Conservation (phyloP, 2,888 invertebrate genomes). For the Apocheima hispidaria region DNA sequence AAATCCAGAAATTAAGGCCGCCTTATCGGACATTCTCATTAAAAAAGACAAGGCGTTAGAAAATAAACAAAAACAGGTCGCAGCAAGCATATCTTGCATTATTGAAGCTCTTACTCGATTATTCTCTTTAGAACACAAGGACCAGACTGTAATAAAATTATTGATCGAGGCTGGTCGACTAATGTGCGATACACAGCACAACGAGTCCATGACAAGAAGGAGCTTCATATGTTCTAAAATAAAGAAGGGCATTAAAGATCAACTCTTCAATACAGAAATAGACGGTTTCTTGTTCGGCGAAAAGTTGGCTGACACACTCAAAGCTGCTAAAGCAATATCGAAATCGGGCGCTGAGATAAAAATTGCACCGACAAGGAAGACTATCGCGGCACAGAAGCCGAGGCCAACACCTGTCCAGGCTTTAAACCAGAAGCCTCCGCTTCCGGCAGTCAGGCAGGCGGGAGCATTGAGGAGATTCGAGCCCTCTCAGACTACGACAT, state of each 20-base stretch:
- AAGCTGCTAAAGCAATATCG: too few species aligned
- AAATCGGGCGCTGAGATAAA: too few species aligned
- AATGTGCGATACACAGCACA: background rate
- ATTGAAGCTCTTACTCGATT: too few species aligned
- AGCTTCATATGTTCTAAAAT: background rate
- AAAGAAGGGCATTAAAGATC: background rate
- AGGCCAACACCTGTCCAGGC: too few species aligned
- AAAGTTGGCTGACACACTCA: too few species aligned
- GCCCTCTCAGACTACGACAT: background rate
- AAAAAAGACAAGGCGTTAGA: background rate
- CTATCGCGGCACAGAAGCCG: too few species aligned
- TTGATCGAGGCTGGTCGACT: constrained; percentile 4
- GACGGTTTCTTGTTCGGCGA: too few species aligned
- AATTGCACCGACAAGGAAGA: too few species aligned
- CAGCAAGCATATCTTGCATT: background rate
- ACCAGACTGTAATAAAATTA: constrained; percentile 2
- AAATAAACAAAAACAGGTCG: background rate
- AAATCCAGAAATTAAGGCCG: background rate
- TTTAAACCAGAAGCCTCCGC: too few species aligned
- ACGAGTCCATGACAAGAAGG: background rate
- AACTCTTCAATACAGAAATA: background rate
- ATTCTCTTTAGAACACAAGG: background rate
- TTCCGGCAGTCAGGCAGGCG: background rate
- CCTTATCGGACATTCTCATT: constrained; percentile 1
- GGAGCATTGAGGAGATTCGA: background rate